A percentile compares a stretch with the other conserved stretches of the same genome.
phyloP scores from a whole-genome alignment of 2,113 vertebrate genomes.

The Oenanthe oenanthe region DNA sequence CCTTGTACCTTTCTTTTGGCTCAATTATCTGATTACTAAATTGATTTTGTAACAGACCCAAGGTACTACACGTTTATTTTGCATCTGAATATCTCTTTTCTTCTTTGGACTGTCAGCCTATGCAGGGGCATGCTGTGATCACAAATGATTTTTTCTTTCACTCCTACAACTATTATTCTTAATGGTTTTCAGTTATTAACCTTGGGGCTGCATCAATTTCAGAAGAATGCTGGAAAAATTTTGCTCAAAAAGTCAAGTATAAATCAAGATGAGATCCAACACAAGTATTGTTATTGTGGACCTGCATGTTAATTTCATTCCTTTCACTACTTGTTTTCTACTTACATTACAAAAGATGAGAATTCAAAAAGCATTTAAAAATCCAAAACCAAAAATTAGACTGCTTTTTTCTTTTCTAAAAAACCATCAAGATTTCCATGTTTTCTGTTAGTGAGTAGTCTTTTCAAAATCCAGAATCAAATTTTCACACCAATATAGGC shows the following conservation, averaged over 20 bases:
- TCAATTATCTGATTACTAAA: conserved; percentile 38
- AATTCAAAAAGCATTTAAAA: neutral
- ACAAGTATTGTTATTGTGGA: neutral
- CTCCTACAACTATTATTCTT: neutral
- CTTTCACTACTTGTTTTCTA: neutral
- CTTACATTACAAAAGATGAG: neutral
- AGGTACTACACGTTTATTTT: neutral
- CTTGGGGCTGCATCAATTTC: neutral
- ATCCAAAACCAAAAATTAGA: neutral
- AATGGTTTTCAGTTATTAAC: neutral
- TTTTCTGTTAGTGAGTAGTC: neutral
- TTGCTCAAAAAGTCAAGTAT: neutral
- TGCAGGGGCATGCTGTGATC: neutral
- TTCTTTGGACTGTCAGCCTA: neutral
- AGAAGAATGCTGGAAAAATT: neutral
- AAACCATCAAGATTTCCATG: neutral
- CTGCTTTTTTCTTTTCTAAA: neutral
- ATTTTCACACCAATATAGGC: neutral
- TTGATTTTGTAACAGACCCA: conserved; percentile 34
- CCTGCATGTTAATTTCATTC: neutral
- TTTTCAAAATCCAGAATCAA: neutral
- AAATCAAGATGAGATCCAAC: neutral
- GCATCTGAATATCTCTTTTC: neutral
- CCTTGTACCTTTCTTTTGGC: neutral
- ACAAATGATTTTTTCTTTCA: neutral